phyloP scores from a whole-genome alignment of 1,140 invertebrate genomes.

The Meloidogyne chitwoodi region DNA sequence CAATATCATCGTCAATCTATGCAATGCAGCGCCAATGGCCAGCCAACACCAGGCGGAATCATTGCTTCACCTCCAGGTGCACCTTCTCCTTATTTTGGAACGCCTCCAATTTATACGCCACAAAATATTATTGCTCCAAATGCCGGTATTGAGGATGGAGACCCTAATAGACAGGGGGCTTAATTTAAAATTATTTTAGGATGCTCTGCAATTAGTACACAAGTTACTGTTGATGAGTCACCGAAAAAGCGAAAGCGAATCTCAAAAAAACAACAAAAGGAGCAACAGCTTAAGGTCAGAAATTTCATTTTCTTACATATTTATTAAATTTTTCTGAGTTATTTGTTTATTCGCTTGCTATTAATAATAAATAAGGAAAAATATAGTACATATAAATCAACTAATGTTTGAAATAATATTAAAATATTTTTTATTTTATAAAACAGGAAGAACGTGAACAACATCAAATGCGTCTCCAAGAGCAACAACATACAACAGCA shows the following conservation, averaged over 20 bases:
- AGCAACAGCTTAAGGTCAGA: not conserved
- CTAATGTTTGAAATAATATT: not conserved
- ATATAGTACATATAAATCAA: no score
- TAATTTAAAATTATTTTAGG: not conserved
- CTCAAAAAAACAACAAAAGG: conserved; percentile 32
- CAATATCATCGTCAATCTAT: not conserved
- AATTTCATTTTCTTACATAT: not conserved
- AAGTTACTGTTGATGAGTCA: conserved; percentile 3
- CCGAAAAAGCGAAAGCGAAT: conserved; percentile 33
- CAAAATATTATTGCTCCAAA: not conserved
- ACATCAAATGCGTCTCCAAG: conserved; percentile 24
- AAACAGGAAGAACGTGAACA: conserved; percentile 15
- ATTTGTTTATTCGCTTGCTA: no score
- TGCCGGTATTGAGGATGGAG: not conserved
- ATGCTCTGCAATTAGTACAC: not conserved
- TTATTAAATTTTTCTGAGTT: no score
- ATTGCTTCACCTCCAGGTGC: not conserved
- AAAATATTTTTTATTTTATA: no score
- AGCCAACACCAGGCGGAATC: not conserved
- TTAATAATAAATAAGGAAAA: no score
- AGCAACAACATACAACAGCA: conserved; percentile 13
- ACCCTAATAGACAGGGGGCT: not conserved
- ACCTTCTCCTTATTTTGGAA: conserved; percentile 8
- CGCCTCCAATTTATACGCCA: not conserved
- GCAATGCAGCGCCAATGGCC: not conserved